A percentile compares a stretch with the other conserved stretches of the same genome.
phyloP scores from a whole-genome alignment of 2,888 invertebrate genomes.

The Cephus pulcher region DNA sequence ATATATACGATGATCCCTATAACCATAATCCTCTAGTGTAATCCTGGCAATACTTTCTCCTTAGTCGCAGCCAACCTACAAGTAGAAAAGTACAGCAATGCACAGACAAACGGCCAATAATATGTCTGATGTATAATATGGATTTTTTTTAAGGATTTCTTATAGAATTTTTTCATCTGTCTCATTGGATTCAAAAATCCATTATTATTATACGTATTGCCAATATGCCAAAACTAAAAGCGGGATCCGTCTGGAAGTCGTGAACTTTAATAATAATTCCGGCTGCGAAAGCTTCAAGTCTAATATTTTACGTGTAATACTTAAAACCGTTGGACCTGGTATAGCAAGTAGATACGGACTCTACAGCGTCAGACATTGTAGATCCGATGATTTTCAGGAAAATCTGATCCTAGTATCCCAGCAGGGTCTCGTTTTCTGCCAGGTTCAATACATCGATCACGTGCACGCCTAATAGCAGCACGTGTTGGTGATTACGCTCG shows the following conservation, averaged over 20 bases:
- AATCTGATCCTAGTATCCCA: constrained; percentile 7
- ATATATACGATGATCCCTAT: constrained; percentile 42
- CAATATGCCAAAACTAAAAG: no score
- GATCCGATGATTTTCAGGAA: background rate
- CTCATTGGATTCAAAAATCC: no score
- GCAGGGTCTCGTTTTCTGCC: constrained; percentile 38
- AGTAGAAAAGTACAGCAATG: background rate
- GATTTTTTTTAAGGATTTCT: no score
- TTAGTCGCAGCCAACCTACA: constrained; percentile 32
- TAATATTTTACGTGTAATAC: no score
- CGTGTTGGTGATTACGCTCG: constrained; percentile 62
- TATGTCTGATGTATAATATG: constrained; percentile 46
- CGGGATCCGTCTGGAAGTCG: no score
- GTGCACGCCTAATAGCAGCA: constrained; percentile 60
- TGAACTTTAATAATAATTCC: no score
- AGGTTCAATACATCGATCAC: constrained; percentile 55
- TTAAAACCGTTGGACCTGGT: background rate
- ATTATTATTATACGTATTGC: no score
- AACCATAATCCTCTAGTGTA: constrained; percentile 54
- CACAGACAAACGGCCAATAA: constrained; percentile 11
- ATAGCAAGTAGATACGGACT: background rate
- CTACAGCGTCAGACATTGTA: background rate
- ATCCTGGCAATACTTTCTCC: constrained; percentile 56
- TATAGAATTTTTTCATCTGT: no score
- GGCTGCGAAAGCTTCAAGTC: no score